Evolutionary conservation across 1,140 invertebrate genomes (phyloP).

Genomic region (Bombus fervidus): DNA sequence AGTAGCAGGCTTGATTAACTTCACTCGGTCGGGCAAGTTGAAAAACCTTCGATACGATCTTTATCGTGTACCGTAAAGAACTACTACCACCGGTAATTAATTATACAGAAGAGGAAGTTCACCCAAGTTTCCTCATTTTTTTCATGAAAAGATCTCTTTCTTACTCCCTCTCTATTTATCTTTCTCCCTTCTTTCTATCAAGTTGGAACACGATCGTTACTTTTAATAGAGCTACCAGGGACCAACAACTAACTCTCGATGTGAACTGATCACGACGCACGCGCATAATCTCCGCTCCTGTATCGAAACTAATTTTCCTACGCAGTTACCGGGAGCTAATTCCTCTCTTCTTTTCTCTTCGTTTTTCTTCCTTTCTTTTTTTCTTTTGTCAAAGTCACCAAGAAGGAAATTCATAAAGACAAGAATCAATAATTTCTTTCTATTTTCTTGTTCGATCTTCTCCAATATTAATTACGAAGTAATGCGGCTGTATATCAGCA

Average conservation of each 20-base stretch:
- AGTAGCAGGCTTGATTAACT: slow-evolving; percentile 38
- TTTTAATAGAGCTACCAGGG: slow-evolving; percentile 27
- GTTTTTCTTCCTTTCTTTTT: not conserved
- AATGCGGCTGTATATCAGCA: slow-evolving; percentile 63
- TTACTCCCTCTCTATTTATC: not conserved
- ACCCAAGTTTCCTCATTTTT: slow-evolving; percentile 46
- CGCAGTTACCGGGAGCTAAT: slow-evolving; percentile 19
- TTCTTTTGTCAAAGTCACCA: not conserved
- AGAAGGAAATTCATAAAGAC: not conserved
- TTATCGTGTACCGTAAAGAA: slow-evolving; percentile 44
- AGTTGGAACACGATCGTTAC: slow-evolving; percentile 20
- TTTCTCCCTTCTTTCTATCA: not conserved
- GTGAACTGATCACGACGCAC: slow-evolving; percentile 24
- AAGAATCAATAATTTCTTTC: not conserved
- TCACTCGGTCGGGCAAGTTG: slow-evolving; percentile 15
- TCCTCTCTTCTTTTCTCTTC: not conserved
- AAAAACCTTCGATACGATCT: slow-evolving; percentile 48
- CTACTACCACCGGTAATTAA: slow-evolving; percentile 45
- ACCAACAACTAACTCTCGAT: slow-evolving; percentile 32
- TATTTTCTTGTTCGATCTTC: too few relatives aligned
- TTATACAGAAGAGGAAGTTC: slow-evolving; percentile 45
- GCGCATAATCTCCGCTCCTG: not conserved
- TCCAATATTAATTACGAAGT: too few relatives aligned
- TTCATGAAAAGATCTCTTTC: slow-evolving; percentile 21
- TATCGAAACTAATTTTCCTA: slow-evolving; percentile 29